Evolutionary conservation across 2,888 invertebrate species (phyloP), one percentile per base, ranked within the genome.

Genomic region (Drosophila prostipennis): DNA sequence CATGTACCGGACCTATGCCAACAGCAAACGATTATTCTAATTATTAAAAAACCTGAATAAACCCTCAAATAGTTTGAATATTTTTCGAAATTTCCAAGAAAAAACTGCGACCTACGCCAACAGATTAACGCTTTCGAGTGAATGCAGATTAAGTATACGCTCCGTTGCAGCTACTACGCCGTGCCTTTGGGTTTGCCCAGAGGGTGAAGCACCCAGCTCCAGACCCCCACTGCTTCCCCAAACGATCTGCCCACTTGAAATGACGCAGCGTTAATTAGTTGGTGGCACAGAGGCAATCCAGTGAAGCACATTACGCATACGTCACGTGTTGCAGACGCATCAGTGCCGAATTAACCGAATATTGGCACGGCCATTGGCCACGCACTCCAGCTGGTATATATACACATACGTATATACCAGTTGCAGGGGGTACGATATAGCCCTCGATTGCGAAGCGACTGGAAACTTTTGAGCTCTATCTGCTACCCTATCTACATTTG

Each of bases 271-370:
- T 54, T 65, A 67, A 67, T 68, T 48, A 67, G 68, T 42, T 37
- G 40, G 40, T 29, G 54, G 54, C 60, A 70, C 40, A 69, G 16
- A 48, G 36, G 42, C 23, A 36, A 32, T 52, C 42, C 42, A 23
- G 19, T 37, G 42, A 13, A 52, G 58, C 46, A 64, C 53, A 87
- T 79, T 85, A 71, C 74, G 88, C 80, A 87, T 87, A 87, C 86
- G 83, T 84, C 83, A 84, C 83, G 86, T 84, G 86, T 82, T 69
- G 69, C 82, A 69, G 58, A 73, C 73, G 74, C 73, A 73, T 60
- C 74, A 53, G 39, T 37, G 37, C 19, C 42, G 19, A 32, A 46
- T 32, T 16, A 42, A 39, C 37, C 34, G 32, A 51, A 37, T 37
- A 42, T 48, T 16, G 11, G n/a, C 45, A 13, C 10, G 32, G 1